Base-by-base conservation (phyloP, 2,113 vertebrate genomes). In the Aptenodytes patagonicus region DNA sequence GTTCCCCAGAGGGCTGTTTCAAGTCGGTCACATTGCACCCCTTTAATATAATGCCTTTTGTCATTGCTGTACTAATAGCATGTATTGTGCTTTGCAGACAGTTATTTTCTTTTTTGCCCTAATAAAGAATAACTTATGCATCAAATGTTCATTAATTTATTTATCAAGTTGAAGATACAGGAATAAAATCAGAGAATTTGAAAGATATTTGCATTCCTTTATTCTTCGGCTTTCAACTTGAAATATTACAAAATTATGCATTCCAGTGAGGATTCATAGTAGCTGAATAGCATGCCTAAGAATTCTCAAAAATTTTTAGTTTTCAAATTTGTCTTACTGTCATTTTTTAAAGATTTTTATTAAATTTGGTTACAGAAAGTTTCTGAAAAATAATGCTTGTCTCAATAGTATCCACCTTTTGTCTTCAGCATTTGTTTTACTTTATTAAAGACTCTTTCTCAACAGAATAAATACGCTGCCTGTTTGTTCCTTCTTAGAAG, bases 121-220 rank as follows among this genome's bases (percentile, higher is more conserved):
- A 71, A 40, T 68, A 66, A 91, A 81, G 24, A 72, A 32, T 87
- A 82, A 44, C 21, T 57, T 44, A 54, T 34, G 34, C 54, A 52
- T 32, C 64, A 49, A 89, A 32, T 52, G 4, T 73, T 84, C 80
- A 64, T 91, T 73, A 83, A 85, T 88, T 90, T 87, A 78, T 83
- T 89, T 93, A 38, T 71, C 8, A n/a, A 44, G 40, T 42, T 83
- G 55, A 89, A 87, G 15, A 70, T 31, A 36, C 1, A 75, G 7
- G 11, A 83, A n/a, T 83, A 58, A 82, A 83, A 60, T 77, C 21
- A 70, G 60, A 89, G n/a, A 51, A 52, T 95, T 83, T 28, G 52
- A 47, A 84, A 84, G 22, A 61, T 31, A 91, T 90, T 93, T 91
- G n/a, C 72, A 73, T 91, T 88, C 18, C 24, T 88, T 95, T 95